These are phyloP conservation scores for Echinarachnius parma DNA, from an alignment of 53 echinoderm and acorn worm species.

Conservation along the genomic window DNA sequence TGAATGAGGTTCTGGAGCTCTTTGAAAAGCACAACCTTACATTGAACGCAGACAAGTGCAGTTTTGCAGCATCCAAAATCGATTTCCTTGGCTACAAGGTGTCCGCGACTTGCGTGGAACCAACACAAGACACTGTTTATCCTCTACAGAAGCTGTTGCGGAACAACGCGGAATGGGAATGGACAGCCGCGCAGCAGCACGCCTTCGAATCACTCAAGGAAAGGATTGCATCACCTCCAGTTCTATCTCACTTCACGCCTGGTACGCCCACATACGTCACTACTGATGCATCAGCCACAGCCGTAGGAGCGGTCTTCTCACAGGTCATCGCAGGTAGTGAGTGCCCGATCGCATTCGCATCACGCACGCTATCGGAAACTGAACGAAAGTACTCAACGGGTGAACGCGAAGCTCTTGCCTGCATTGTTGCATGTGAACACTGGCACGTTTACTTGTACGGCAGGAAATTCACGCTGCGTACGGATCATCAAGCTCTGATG, in stretches of 20 bases:
- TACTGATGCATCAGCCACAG: slow-evolving; percentile 50
- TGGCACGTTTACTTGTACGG: slow-evolving; percentile 58
- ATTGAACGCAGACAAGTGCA: slow-evolving; percentile 24
- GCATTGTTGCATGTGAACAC: slow-evolving; percentile 52
- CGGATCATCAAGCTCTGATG: slow-evolving; percentile 58
- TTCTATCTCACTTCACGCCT: slow-evolving; percentile 48
- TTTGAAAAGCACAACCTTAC: too few species aligned
- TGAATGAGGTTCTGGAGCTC: too few species aligned
- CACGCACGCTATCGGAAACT: slow-evolving; percentile 32
- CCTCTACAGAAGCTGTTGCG: slow-evolving; percentile 45
- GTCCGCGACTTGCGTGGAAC: slow-evolving; percentile 31
- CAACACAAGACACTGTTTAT: slow-evolving; percentile 29
- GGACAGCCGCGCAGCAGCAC: slow-evolving; percentile 5
- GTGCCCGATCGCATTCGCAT: slow-evolving; percentile 51
- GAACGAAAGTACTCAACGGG: slow-evolving; percentile 52
- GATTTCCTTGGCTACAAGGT: slow-evolving; percentile 45
- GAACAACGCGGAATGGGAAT: slow-evolving; percentile 41
- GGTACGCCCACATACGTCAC: slow-evolving; percentile 32
- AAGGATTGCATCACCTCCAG: slow-evolving; percentile 42
- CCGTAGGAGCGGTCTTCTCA: slow-evolving; percentile 51
- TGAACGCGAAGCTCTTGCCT: slow-evolving; percentile 52
- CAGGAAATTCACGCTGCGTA: slow-evolving; percentile 52
- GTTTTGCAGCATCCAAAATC: slow-evolving; percentile 31
- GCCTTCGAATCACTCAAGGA: slow-evolving; percentile 35
- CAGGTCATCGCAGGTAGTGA: slow-evolving; percentile 35